Evolutionary conservation across 2,888 invertebrate genomes (phyloP), one percentile per base, ranked within the genome.

Genomic region (Stegana nigrithorax): DNA sequence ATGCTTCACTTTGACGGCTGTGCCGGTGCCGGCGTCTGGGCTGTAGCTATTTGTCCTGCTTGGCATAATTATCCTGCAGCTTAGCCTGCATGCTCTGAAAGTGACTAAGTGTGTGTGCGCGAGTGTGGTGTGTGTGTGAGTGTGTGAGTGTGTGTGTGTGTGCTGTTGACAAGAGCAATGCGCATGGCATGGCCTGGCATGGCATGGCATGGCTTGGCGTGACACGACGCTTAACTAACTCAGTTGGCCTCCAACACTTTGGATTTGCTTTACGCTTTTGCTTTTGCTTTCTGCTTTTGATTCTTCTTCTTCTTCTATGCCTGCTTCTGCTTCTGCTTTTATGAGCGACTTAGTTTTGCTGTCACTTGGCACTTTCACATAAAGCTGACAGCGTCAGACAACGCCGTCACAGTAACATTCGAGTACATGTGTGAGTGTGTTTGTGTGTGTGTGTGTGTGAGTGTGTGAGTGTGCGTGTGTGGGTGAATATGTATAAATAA

Each of bases 1-100:
- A n/a, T 39, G 39, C 32, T 32, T 32, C 5, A n/a, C 39, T 39
- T 39, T 39, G 4, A n/a, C 39, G n/a, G n/a, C n/a, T n/a, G n/a
- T n/a, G n/a, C 17, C 39, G 14, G 39, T 39, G 29, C 29, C 6
- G 10, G 29, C 29, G 29, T 29, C 29, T 6, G 10, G 29, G 14
- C 27, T 26, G 19, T 12, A 21, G 45, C 55, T 44, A 55, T 42
- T 19, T 39, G 7, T 72, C 73, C 66, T 64, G 69, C 67, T 69
- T 75, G 69, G 73, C 69, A 64, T 75, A 75, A 75, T 75, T 75
- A 75, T 75, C 73, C 65, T 70, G 73, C 75, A 73, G 67, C 68
- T 69, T 68, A 63, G 68, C 60, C 68, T 60, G 23, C 32, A 19
- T 36, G 36, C 27, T 55, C 32, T n/a, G n/a, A n/a, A n/a, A n/a